Evolutionary conservation across 2,797 vertebrate species (phyloP), one percentile per base, ranked within the genome.

Genomic region (Cyclopterus lumpus): DNA sequence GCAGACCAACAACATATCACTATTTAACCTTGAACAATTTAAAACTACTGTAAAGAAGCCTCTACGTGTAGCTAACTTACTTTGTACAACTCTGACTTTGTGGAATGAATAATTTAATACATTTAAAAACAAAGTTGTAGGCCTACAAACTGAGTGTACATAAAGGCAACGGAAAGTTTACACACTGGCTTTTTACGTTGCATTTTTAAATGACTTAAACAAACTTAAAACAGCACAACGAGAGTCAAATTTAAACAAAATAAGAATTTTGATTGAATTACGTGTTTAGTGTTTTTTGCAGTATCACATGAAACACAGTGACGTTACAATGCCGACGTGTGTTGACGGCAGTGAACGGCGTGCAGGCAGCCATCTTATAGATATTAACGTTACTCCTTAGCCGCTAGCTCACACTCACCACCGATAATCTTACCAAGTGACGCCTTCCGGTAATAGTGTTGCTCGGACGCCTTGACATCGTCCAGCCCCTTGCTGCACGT

Each of bases 1-100:
- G 66, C 69, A 81, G 36, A 77, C 74, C 54, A 83, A 77, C 22
- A 65, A 28, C 26, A 71, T 18, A 80, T 74, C 60, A 46, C 36
- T 28, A 26, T 78, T 51, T 82, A 79, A 86, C 83, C 83, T 84
- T 88, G 66, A 79, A 71, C 75, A 79, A 49, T 80, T 72, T 36
- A 75, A 16, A 72, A 64, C 4, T 4, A 64, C 57, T 11, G 51
- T 22, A 77, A 73, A 61, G 32, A 54, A 44, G 36, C 5, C 7
- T 71, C 16, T 26, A 49, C 42, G 16, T 77, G 69, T 30, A 38
- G 28, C 48, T 62, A 80, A 58, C 38, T 28, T 71, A 80, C 24
- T 59, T 51, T 46, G 30, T 36, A 22, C 22, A 51, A 46, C 22
- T 61, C 9, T 11, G 44, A 55, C 18, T 42, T 42, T 49, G 15